phyloP scores from a whole-genome alignment of 2,888 invertebrate species.

The Drosophila testacea region DNA sequence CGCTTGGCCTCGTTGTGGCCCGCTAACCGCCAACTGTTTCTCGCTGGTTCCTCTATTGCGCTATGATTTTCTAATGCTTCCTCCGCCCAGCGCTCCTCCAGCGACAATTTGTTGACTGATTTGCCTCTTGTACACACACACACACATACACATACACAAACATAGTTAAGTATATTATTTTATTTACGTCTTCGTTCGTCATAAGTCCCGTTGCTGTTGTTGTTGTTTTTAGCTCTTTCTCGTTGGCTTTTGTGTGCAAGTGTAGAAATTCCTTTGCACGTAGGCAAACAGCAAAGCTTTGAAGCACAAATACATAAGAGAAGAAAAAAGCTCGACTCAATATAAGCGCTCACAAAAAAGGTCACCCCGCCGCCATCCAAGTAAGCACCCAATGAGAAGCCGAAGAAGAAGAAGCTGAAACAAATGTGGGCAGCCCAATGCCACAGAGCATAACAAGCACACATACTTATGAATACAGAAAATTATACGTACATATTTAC shows the following conservation, averaged over 20 bases:
- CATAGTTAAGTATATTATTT: conserved; percentile 42
- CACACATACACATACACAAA: conserved; percentile 18
- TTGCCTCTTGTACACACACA: conserved; percentile 40
- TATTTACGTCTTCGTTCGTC: conserved; percentile 66
- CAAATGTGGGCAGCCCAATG: conserved; percentile 69
- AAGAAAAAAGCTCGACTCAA: conserved; percentile 67
- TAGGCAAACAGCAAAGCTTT: conserved; percentile 59
- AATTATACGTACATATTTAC: neutral
- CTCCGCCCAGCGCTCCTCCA: conserved; percentile 63
- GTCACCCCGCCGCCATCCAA: conserved; percentile 58
- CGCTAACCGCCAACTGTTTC: conserved; percentile 66
- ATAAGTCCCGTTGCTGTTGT: conserved; percentile 79
- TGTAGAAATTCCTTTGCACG: conserved; percentile 79
- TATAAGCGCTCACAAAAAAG: conserved; percentile 54
- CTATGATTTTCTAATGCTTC: conserved; percentile 71
- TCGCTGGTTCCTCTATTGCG: conserved; percentile 62
- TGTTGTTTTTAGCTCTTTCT: conserved; percentile 51
- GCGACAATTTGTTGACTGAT: conserved; percentile 60
- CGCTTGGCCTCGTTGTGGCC: conserved; percentile 49
- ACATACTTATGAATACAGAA: conserved; percentile 17
- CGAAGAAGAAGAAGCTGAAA: neutral
- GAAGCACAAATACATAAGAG: conserved; percentile 5
- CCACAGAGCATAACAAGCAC: conserved; percentile 42
- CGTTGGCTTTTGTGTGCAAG: conserved; percentile 66
- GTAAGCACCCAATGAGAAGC: conserved; percentile 46